These are phyloP conservation scores for Microtus richardsoni DNA, from an alignment of 2,113 vertebrate species.

Conservation along the genomic window DNA sequence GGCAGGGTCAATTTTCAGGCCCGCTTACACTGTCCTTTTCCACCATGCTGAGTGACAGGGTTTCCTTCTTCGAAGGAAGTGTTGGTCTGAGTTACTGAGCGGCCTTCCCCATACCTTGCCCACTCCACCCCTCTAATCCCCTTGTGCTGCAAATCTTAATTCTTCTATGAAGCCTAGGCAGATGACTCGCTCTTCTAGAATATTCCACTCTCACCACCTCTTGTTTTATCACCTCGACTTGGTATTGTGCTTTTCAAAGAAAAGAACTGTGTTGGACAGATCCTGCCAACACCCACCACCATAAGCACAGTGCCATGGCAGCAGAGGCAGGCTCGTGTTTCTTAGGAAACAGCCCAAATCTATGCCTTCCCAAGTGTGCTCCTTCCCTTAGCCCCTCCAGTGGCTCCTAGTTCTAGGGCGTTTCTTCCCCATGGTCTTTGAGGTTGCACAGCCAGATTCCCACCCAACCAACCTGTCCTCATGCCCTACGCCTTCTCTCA, in stretches of 20 bases:
- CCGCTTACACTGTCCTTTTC: accelerated
- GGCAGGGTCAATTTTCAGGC: accelerated
- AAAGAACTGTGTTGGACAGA: neutral
- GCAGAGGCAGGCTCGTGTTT: neutral
- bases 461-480: neutral
- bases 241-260: neutral
- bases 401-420: neutral
- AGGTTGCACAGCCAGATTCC: neutral
- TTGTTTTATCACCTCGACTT: neutral
- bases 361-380: neutral
- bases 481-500: neutral
- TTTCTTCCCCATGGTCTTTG: neutral
- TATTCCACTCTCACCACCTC: neutral
- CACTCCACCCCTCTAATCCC: constrained; percentile 2
- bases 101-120: neutral
- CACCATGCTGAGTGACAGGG: neutral
- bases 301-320: neutral
- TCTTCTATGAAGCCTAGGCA: neutral
- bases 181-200: neutral
- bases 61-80: neutral
- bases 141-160: neutral
- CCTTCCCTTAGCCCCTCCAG: neutral
- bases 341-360: neutral
- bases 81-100: constrained; percentile 38
- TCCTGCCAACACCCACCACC: neutral